Evolutionary conservation across 2,888 invertebrate genomes (phyloP), one percentile per base, ranked within the genome.

Genomic region (Callyntrura guangdongensis): DNA sequence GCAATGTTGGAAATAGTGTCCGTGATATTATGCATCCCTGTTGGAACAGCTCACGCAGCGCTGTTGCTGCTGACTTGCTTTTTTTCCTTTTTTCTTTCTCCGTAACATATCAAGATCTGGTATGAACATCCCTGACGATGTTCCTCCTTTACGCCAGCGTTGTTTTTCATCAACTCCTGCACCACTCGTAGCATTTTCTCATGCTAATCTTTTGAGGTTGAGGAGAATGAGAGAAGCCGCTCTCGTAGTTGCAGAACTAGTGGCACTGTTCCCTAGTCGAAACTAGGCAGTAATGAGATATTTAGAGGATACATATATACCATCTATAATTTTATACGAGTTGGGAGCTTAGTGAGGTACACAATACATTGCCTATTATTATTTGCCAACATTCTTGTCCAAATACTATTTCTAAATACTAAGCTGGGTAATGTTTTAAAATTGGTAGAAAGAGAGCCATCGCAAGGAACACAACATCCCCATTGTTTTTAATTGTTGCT

Each of bases 231-330:
- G 20, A 79, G 11, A 56, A 25, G 45, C 27, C 11, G 9, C 9
- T 12, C 27, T 72, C 1, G 5, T 72, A 17, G 22, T 20, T 22
- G 9, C 20, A 72, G 74, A 0, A n/a, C 17, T 25, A 67, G 83
- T 22, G 49, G 64, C 64, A 56, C 74, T 36, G 64, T 22, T 90
- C 90, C 86, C 90, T 61, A 83, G 86, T 79, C 74, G 86, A 74
- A 90, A 83, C 45, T 90, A 83, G 90, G 90, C 91, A 91, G 87
- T 91, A 91, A 91, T 91, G 91, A 91, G 87, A 84, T 87, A 87
- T 91, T 91, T 72, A 64, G 91, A 87, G 91, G 87, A 79, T 79
- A 6, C 36, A 6, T 36, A 36, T 77, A 84, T 87, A 64, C 84
- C 72, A 86, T 36, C 45, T 86, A 67, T 79, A 27, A 49, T 59